Evolutionary conservation across 2,888 invertebrate genomes (phyloP), one percentile per base, ranked within the genome.

Genomic region (Magallana nippona): DNA sequence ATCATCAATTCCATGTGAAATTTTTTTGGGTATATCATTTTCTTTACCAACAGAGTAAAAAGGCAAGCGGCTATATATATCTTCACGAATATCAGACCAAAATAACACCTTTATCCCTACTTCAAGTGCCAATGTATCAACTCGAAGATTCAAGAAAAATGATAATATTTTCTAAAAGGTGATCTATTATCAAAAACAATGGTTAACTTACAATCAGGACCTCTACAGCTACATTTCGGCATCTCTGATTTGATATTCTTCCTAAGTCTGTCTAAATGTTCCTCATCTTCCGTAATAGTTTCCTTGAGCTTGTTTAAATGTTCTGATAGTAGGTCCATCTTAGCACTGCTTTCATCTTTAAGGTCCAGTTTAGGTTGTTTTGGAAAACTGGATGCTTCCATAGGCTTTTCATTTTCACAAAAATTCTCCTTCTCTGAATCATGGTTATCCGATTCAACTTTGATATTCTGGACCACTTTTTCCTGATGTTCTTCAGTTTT

Each of bases 151-250:
- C 44, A 44, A 44, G 3, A 44, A 44, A 27, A 44, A 44, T 44
- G 0, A 8, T 44, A 44, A 44, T 8, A 44, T 44, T 44, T 44
- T 44, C 44, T 3, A 44, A 44, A 44, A 44, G 44, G 44, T 44
- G 44, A 8, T 44, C 8, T 44, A 44, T 44, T 8, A 44, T n/a
- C n/a, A 44, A 8, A 44, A 44, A 44, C 44, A 8, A 44, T 44
- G 44, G 44, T 5, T 44, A 8, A 90, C 95, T 95, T 94, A 95
- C 95, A 95, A 94, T 97, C 97, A 92, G 90, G 89, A 13, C 97
- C 97, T 94, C 97, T 97, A 95, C 98, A 98, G 94, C 96, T 96
- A 95, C 98, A 98, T 92, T 96, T 96, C n/a, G 98, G 98, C 86
- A 97, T 97, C 95, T 97, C 97, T 82, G 97, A 96, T 93, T 97